A percentile compares a stretch with the other conserved stretches of the same genome.
Evolutionary conservation across 37 sponge, comb jelly and placozoan species (phyloP).

Genomic region (Crambe crambe): DNA sequence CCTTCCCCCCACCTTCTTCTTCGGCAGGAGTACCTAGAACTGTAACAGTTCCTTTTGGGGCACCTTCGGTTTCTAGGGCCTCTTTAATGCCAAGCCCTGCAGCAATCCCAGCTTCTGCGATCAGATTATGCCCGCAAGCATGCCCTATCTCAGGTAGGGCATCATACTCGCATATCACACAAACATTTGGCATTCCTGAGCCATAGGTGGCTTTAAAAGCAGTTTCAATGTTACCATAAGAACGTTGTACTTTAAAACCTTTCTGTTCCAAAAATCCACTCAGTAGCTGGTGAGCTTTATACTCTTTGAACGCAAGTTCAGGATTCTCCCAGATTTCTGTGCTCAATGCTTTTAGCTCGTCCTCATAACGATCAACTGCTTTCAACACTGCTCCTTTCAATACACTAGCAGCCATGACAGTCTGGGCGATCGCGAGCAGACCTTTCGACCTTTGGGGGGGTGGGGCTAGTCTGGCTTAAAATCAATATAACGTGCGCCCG

Average conservation of each 20-base stretch:
- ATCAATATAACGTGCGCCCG: too few relatives aligned
- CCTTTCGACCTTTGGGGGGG: too few relatives aligned
- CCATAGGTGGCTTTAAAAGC: constrained; percentile 88
- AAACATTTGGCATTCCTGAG: constrained; percentile 47
- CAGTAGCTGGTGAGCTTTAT: constrained; percentile 68
- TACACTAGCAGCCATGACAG: constrained; percentile 78
- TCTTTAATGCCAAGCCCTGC: too few relatives aligned
- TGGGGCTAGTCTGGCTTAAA: too few relatives aligned
- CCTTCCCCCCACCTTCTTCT: constrained; percentile 84
- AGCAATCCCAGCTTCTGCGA: too few relatives aligned
- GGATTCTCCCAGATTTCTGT: constrained; percentile 68
- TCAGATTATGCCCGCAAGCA: too few relatives aligned
- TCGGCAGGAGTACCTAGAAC: constrained; percentile 93
- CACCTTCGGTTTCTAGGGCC: too few relatives aligned
- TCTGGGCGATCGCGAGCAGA: too few relatives aligned
- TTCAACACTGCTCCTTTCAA: constrained; percentile 75
- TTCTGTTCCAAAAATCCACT: constrained; percentile 66
- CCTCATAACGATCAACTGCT: too few relatives aligned
- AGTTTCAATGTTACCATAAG: constrained; percentile 64
- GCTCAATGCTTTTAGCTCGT: constrained; percentile 38
- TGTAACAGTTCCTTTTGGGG: constrained; percentile 55
- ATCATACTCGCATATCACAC: too few relatives aligned
- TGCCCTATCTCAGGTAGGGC: too few relatives aligned
- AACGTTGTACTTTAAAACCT: constrained; percentile 80
- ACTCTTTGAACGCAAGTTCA: constrained; percentile 65